These are phyloP conservation scores for Drosophila funebris DNA, from an alignment of 1,140 invertebrate genomes.

Conservation along the genomic window DNA sequence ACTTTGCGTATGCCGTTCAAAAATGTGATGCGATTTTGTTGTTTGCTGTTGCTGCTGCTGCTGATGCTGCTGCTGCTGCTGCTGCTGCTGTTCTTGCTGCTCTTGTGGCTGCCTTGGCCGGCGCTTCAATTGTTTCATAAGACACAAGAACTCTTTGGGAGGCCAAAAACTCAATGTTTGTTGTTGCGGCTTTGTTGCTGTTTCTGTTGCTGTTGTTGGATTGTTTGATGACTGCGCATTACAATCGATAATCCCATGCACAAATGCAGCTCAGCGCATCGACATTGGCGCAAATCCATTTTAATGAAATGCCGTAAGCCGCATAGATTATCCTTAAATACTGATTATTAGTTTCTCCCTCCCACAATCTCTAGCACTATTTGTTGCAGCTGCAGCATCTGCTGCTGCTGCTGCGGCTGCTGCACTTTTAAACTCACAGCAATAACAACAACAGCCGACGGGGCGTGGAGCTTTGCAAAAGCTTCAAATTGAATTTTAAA, in stretches of 20 bases:
- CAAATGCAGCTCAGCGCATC: slow-evolving; percentile 72
- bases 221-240: slow-evolving; percentile 79
- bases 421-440: slow-evolving; percentile 43
- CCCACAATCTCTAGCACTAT: background rate
- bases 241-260: slow-evolving; percentile 80
- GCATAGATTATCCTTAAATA: slow-evolving; percentile 57
- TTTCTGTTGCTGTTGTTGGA: slow-evolving; percentile 46
- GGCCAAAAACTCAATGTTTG: slow-evolving; percentile 16
- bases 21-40: slow-evolving; percentile 70
- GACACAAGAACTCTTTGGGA: slow-evolving; percentile 44
- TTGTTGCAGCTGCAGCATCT: slow-evolving; percentile 12
- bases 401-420: slow-evolving; percentile 12
- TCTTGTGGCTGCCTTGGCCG: slow-evolving; percentile 48
- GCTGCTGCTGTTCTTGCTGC: slow-evolving; percentile 14
- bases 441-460: slow-evolving; percentile 33
- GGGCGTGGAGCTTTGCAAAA: slow-evolving; percentile 46
- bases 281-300: slow-evolving; percentile 77
- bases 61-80: slow-evolving; percentile 18
- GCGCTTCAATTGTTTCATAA: slow-evolving; percentile 78
- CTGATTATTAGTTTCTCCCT: slow-evolving; percentile 44
- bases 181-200: slow-evolving; percentile 32
- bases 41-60: slow-evolving; percentile 34
- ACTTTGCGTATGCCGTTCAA: slow-evolving; percentile 79
- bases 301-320: slow-evolving; percentile 75
- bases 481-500: slow-evolving; percentile 47